Evolutionary conservation across 1,140 invertebrate genomes (phyloP), one percentile per base, ranked within the genome.

Genomic region (Cepaea nemoralis): DNA sequence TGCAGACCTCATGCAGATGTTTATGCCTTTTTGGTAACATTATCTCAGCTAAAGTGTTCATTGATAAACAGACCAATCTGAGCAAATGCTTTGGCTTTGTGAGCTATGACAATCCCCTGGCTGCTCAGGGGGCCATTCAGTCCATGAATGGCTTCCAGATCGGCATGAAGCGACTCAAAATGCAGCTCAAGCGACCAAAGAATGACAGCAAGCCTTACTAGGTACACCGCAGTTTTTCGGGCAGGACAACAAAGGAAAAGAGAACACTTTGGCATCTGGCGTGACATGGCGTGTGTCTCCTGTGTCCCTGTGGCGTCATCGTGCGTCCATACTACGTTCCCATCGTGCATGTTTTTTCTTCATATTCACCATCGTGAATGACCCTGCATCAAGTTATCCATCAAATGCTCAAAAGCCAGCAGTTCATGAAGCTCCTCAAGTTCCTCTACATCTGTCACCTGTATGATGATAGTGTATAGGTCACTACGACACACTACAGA

Each of bases 31-130:
- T 99, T 93, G 98, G 98, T 86, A 96, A 95, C 91, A 97, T 99
- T 88, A 95, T 99, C 89, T 99, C 97, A 81, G 97, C 98, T 87
- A 99, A 99, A 94, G 98, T 99, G 92, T 99, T 99, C 93, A 98
- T 99, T 93, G 98, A 99, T 93, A 99, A 98, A 93, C 96, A 98
- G 91, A 99, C 98, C 80, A 99, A 99, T 92, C 94, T 98, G 85
- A 98, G 97, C 90, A 99, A 99, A 93, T 99, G 98, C 93, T 99
- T 99, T 93, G 98, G 98, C 88, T 99, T 99, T 93, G 97, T 99
- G 70, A 98, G 97, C 80, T 99, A 97, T 91, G 97, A 98, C 92
- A 98, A 97, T 92, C 94, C 95, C 74, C 92, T 95, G 84, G 97
- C 96, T 89, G 97, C 97, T 82, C 97, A 98, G 91, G 94, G 96